Base-by-base conservation (phyloP, 2,888 invertebrate genomes). In the Ceraclea dissimilis region DNA sequence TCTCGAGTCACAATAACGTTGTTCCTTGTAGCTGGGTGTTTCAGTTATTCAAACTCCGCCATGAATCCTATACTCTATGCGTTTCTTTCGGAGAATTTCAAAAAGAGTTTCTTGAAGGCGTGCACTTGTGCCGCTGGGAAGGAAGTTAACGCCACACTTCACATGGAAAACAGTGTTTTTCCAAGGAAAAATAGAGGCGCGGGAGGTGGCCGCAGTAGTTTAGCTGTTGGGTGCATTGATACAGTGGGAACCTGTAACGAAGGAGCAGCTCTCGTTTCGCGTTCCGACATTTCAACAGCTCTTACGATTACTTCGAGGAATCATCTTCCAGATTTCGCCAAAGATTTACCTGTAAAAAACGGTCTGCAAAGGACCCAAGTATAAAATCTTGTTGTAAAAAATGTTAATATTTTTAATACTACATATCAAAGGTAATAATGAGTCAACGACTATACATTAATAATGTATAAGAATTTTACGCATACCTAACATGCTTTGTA, bases 1-100 rank as follows among this genome's bases (percentile, higher is more conserved):
- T 84, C 83, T 39, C 81, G 81, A 17, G 80, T 91, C 66, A 86
- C 86, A 52, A 81, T 93, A 52, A 87, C 88, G 17, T 83, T 90
- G 8, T 92, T 92, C 68, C 76, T 94, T 19, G 80, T 93, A 31
- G 89, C 90, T n/a, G 90, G 90, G 18, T 90, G 90, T 69, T 80
- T 94, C 65, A 86, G 87, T 67, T 78, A 78, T 74, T 90, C 91
- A 59, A 94, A 94, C 72, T 93, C 93, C 13, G 93, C 93, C 11
- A 88, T 94, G 84, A 94, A 94, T 73, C 93, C 93, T 2, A 90
- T 92, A 60, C 78, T 93, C 49, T 94, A 94, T 73, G 93, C 94
- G 8, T 94, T 94, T 69, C 79, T 94, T 13, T 92, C 91, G 65
- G 94, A 94, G 69, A 94, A 94, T 69, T 94, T 94, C 75, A 94